Conservation (phyloP, 2,888 invertebrate genomes). For the Norana najaformis region DNA sequence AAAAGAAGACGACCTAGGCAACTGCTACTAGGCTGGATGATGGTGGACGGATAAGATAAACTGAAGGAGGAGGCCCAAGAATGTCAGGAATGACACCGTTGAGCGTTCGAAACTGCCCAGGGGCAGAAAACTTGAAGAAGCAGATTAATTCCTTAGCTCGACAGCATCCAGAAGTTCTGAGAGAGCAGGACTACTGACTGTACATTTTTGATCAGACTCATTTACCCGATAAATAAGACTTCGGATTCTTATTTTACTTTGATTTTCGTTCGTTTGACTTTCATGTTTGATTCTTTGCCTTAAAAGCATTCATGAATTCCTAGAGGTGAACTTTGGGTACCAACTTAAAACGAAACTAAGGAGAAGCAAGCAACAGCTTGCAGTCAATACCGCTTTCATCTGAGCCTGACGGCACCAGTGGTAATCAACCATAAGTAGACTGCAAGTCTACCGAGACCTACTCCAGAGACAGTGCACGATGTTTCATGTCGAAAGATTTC, state of each 20-base stretch:
- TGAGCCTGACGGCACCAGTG: background rate
- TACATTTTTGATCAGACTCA: background rate
- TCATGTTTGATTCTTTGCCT: background rate
- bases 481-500: background rate
- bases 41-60: no score
- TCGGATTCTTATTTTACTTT: conserved; percentile 2
- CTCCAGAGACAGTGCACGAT: background rate
- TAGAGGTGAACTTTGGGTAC: background rate
- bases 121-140: no score
- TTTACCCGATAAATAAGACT: background rate
- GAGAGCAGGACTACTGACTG: background rate
- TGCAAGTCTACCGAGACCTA: background rate
- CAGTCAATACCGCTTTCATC: background rate
- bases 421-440: conserved; percentile 5
- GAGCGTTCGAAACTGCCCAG: no score
- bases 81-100: no score
- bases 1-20: no score
- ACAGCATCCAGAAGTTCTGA: background rate
- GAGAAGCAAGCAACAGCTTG: background rate
- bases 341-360: background rate
- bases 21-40: no score
- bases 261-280: background rate
- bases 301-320: background rate
- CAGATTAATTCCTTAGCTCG: no score
- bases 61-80: no score